Conservation (phyloP, 2,797 vertebrate species). For the Coregonus sp. region DNA sequence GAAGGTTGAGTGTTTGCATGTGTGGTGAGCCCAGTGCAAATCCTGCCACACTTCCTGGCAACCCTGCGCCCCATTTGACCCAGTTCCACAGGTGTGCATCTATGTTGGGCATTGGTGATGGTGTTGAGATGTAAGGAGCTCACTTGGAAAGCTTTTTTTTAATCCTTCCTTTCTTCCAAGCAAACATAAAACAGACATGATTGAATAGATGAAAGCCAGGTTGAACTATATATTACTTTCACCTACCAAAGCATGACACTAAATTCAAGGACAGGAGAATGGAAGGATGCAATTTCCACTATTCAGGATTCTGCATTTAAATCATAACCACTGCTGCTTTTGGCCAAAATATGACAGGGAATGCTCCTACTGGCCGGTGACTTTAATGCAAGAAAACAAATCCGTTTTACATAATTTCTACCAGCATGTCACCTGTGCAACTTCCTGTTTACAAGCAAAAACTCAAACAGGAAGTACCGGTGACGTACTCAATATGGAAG, state of each 20-base stretch:
- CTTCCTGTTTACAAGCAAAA: no score
- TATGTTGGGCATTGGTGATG: conserved; percentile 2
- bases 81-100: conserved; percentile 10
- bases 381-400: no score
- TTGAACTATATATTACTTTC: neutral
- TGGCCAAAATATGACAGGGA: neutral
- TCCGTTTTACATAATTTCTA: no score
- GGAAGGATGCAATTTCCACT: neutral
- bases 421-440: no score
- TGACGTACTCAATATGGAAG: no score
- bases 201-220: neutral
- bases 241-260: neutral
- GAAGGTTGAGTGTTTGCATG: conserved; percentile 26
- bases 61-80: neutral
- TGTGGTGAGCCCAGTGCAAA: conserved; percentile 27
- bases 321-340: neutral
- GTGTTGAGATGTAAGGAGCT: neutral
- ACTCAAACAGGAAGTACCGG: no score
- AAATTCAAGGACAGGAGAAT: neutral
- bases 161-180: neutral
- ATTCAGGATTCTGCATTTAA: neutral
- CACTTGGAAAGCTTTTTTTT: neutral
- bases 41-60: conserved; percentile 3
- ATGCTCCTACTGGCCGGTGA: no score
- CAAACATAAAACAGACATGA: neutral